Evolutionary conservation across 2,113 vertebrate genomes (phyloP).

Genomic region (Leuciscus idus): DNA sequence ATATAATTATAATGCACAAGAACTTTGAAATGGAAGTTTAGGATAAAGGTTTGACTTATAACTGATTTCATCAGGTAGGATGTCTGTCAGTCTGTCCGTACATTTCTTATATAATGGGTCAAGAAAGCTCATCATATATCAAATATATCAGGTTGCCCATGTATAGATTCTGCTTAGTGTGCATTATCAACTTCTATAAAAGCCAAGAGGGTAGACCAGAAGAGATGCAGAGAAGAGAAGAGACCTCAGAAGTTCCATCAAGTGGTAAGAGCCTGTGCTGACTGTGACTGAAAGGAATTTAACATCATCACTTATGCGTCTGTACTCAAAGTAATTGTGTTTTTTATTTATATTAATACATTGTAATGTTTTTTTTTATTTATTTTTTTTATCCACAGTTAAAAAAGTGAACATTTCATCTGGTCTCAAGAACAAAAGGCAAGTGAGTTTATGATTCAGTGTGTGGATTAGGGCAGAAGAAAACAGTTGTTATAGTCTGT

Average conservation of each 20-base stretch:
- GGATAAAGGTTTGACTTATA: neutral
- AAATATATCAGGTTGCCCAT: slow-evolving; percentile 3
- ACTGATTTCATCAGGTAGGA: neutral
- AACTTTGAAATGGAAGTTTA: neutral
- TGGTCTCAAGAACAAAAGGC: slow-evolving; percentile 15
- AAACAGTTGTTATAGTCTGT: neutral
- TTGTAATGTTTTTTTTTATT: neutral
- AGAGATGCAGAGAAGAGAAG: slow-evolving; percentile 5
- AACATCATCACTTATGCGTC: too few relatives aligned
- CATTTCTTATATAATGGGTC: neutral
- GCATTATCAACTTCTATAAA: slow-evolving; percentile 13
- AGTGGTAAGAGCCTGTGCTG: slow-evolving; percentile 25
- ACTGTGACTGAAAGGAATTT: neutral
- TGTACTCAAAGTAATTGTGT: neutral
- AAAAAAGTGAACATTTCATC: slow-evolving; percentile 26
- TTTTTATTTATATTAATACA: neutral
- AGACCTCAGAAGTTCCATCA: neutral
- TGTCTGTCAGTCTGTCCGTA: neutral
- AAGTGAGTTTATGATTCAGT: neutral
- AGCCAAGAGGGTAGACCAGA: neutral
- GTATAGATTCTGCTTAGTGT: slow-evolving; percentile 19
- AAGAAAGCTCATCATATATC: neutral
- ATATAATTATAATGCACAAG: neutral
- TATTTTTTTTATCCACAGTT: neutral
- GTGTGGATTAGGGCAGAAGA: neutral